Base-by-base conservation (phyloP, 2,113 vertebrate genomes). In the Kryptolebias marmoratus region DNA sequence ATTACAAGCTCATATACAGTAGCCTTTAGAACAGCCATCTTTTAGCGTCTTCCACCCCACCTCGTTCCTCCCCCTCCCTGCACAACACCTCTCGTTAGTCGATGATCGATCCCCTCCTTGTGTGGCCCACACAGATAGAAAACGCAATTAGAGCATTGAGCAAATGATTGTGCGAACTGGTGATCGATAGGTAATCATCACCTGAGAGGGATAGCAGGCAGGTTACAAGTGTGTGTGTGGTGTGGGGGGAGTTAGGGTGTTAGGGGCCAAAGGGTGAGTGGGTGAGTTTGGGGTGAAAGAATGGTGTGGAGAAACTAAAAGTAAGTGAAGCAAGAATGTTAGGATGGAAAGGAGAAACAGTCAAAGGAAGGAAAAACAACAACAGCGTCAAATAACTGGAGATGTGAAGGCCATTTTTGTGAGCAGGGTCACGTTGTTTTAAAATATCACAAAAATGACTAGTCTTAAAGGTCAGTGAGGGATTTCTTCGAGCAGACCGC, bases 101-200 rank as follows among this genome's bases (percentile, higher is more conserved):
- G 67, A 56, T 79, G 85, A 90, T 92, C 90, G 87, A 91, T 90
- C 56, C 52, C 62, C 64, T 72, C 77, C 49, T 48, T 9, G 79
- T 63, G 75, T 56, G 45, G 75, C 76, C 81, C 84, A 73, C 83
- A 80, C 79, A 63, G 47, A 86, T 67, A 90, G 84, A 91, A 89
- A 90, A 89, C 39, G 81, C 88, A 92, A 90, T 92, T 90, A 92
- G 89, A 89, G 78, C 89, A 88, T 86, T 73, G 89, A 87, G 83
- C 87, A 88, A 89, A 83, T 80, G 82, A 91, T 88, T 87, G 88
- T 60, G 85, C 63, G 87, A 86, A 89, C 87, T 2, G 67, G 59
- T 84, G 90, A 89, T 90, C 85, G 76, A 89, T 87, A 89, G 87
- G 81, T 87, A 89, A 92, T 92, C 89, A 90, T 90, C 88, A 87